A percentile compares a stretch with the other conserved stretches of the same genome.
phyloP scores from a whole-genome alignment of 2,888 invertebrate genomes.

The Strigamia maritima region DNA sequence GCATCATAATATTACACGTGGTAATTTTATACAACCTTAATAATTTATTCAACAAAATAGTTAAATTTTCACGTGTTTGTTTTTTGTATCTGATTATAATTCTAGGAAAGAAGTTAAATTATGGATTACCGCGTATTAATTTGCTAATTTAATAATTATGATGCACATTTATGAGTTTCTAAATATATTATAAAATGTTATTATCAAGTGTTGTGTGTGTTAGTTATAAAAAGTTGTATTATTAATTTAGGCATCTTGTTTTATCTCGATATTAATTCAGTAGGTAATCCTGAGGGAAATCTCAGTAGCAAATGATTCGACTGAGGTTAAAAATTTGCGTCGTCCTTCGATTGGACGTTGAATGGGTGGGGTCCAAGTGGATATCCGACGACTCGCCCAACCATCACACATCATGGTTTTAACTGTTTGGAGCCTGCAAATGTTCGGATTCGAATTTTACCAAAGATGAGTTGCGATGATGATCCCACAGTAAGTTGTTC shows the following conservation, averaged over 20 bases:
- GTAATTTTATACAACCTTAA: not conserved
- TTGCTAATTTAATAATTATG: not conserved
- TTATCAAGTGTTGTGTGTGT: no score
- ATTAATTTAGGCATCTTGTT: not conserved
- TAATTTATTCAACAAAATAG: not conserved
- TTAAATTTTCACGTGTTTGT: not conserved
- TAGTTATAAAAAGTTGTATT: not conserved
- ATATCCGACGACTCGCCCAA: constrained; percentile 22
- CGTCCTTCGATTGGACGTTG: constrained; percentile 19
- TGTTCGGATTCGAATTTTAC: not conserved
- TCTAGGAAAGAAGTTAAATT: not conserved
- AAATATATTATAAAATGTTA: not conserved
- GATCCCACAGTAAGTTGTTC: not conserved
- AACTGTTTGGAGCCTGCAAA: constrained; percentile 7
- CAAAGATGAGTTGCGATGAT: constrained; percentile 7
- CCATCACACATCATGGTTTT: not conserved
- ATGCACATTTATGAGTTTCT: not conserved
- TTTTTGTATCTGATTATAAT: not conserved
- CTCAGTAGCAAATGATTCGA: constrained; percentile 27
- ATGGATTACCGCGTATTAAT: not conserved
- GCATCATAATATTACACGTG: constrained; percentile 20
- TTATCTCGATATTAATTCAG: not conserved
- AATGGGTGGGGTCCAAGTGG: constrained; percentile 13
- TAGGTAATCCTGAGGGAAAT: constrained; percentile 23
- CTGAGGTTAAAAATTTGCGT: constrained; percentile 8